phyloP scores from a whole-genome alignment of 2,797 vertebrate species.

The Sarcoramphus papa region DNA sequence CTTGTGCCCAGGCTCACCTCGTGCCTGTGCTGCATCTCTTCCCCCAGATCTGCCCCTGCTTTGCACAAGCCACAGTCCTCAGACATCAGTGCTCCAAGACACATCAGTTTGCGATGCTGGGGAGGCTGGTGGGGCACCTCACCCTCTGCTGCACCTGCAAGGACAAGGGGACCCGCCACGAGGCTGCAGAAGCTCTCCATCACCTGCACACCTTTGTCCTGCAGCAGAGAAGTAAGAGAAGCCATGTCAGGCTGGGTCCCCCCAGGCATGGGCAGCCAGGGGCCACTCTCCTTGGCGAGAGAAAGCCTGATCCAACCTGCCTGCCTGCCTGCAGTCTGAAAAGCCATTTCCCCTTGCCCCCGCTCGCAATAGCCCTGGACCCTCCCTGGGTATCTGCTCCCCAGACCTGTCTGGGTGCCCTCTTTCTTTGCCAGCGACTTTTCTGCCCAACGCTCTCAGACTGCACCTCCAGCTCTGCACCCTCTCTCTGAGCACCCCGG shows the following conservation, averaged over 20 bases:
- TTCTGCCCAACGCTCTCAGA: not conserved
- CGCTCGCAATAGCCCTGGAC: accelerated
- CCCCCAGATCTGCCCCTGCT: not conserved
- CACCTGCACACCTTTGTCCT: not conserved
- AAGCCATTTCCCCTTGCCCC: not conserved
- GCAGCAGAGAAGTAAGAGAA: not conserved
- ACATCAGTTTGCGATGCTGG: not conserved
- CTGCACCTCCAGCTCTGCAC: not conserved
- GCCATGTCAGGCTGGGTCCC: accelerated
- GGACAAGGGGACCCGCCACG: accelerated
- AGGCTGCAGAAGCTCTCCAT: not conserved
- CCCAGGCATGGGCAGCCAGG: not conserved
- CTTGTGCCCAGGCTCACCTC: not conserved
- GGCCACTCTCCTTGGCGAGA: not conserved
- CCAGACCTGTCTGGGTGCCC: not conserved
- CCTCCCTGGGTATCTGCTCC: not conserved
- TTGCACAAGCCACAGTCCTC: accelerated
- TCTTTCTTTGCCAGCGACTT: not conserved
- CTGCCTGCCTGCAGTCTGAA: not conserved
- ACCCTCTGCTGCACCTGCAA: not conserved
- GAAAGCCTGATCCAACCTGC: not conserved
- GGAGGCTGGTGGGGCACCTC: not conserved
- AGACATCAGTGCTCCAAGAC: not conserved
- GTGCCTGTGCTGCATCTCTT: not conserved
- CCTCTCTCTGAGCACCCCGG: not conserved